phyloP scores from a whole-genome alignment of 2,113 vertebrate species.

The Odontophorus gujanensis region DNA sequence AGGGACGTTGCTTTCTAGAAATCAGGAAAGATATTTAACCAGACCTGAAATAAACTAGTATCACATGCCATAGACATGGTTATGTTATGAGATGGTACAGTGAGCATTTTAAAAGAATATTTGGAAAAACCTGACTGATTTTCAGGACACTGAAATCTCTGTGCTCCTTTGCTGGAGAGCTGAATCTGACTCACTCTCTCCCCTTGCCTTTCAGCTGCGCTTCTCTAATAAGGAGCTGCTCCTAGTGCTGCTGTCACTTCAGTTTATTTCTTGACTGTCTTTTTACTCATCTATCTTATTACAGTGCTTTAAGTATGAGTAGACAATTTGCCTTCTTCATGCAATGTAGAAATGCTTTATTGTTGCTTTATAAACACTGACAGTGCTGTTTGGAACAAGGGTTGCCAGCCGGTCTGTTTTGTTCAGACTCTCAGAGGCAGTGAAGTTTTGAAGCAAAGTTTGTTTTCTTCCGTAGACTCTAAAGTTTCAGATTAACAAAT shows the following conservation, averaged over 20 bases:
- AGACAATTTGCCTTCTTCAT: slow-evolving; percentile 62
- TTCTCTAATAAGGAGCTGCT: slow-evolving; percentile 30
- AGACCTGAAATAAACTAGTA: neutral
- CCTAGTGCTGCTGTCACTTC: neutral
- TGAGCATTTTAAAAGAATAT: neutral
- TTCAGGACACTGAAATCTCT: neutral
- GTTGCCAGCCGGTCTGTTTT: slow-evolving; percentile 1
- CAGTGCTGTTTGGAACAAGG: neutral
- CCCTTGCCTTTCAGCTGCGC: slow-evolving; percentile 10
- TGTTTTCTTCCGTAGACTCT: slow-evolving; percentile 17
- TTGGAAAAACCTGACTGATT: neutral
- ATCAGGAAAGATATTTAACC: neutral
- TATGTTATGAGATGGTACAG: neutral
- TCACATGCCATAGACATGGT: neutral
- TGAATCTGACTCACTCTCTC: neutral
- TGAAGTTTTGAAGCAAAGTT: slow-evolving; percentile 21
- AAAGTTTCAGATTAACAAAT: slow-evolving; percentile 39
- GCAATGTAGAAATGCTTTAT: slow-evolving; percentile 41
- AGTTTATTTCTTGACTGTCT: slow-evolving; percentile 36
- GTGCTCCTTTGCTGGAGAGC: neutral
- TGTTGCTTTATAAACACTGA: slow-evolving; percentile 42
- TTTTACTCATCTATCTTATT: slow-evolving; percentile 41
- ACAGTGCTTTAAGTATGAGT: slow-evolving; percentile 60
- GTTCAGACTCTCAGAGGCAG: neutral
- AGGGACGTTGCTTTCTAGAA: neutral